phyloP scores from a whole-genome alignment of 37 sponge, comb jelly and placozoan species.

The Oscarella lobularis region DNA sequence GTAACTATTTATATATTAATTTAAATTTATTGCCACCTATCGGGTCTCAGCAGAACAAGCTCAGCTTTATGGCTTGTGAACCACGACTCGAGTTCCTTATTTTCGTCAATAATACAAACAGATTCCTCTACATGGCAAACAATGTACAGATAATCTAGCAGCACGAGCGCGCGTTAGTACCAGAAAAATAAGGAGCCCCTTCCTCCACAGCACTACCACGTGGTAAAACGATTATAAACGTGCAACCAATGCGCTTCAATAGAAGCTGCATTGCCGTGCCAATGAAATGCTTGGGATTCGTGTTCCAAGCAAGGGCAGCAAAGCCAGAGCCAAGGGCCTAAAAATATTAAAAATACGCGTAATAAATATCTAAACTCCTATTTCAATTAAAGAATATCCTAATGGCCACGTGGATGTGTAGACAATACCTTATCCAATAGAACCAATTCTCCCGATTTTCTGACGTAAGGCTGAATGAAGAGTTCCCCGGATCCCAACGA shows the following conservation, averaged over 20 bases:
- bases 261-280: not conserved
- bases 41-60: not conserved
- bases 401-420: no score
- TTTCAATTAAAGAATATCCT: no score
- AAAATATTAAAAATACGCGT: no score
- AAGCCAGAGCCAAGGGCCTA: not conserved
- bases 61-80: not conserved
- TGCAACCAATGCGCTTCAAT: not conserved
- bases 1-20: no score
- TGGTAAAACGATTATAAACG: not conserved
- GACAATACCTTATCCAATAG: conserved; percentile 3
- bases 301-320: not conserved
- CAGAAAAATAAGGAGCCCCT: no score
- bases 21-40: no score
- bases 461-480: not conserved
- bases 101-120: not conserved
- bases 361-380: no score
- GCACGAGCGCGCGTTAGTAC: no score
- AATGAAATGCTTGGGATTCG: not conserved
- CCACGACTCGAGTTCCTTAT: not conserved
- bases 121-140: not conserved
- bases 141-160: no score
- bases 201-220: no score
- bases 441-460: not conserved
- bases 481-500: not conserved